Conservation (phyloP, 2,888 invertebrate species). For the Limenitis camilla region DNA sequence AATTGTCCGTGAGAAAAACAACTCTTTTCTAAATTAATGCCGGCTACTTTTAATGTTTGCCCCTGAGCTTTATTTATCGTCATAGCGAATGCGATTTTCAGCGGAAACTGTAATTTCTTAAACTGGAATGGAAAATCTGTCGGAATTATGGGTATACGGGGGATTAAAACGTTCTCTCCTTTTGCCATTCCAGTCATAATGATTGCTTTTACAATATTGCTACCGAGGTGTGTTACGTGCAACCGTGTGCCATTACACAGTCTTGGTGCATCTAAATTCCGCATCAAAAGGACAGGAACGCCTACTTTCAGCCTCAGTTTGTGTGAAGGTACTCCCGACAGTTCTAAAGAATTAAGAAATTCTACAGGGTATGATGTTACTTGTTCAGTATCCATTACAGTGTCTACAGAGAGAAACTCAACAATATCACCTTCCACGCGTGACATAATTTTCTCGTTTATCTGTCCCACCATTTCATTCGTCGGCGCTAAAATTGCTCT, state of each 20-base stretch:
- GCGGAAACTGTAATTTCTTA: no score
- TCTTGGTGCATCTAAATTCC: constrained; percentile 27
- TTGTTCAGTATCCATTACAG: constrained; percentile 23
- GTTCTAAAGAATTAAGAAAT: constrained; percentile 28
- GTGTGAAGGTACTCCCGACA: constrained; percentile 28
- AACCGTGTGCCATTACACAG: constrained; percentile 27
- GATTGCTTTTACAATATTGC: constrained; percentile 21
- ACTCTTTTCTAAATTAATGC: constrained; percentile 16
- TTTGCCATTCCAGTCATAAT: constrained; percentile 25
- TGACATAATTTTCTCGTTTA: constrained; percentile 22
- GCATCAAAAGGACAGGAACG: constrained; percentile 28
- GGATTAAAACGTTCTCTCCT: constrained; percentile 25
- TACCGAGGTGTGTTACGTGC: constrained; percentile 19
- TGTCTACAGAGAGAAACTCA: constrained; percentile 17
- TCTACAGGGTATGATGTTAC: constrained; percentile 18
- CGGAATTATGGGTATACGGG: constrained; percentile 26
- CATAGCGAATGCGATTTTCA: no score
- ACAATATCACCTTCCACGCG: constrained; percentile 9
- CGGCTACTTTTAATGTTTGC: constrained; percentile 15
- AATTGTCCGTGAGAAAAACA: constrained; percentile 20
- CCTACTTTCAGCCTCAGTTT: constrained; percentile 29
- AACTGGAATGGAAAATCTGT: no score
- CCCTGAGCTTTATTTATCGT: neutral
- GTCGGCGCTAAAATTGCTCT: constrained; percentile 8
- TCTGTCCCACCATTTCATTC: constrained; percentile 17